Percentiles rank a stretch among this genome's conserved stretches.
These are phyloP conservation scores for Albula glossodonta DNA, from an alignment of 2,113 vertebrate genomes.

Conservation along the genomic window DNA sequence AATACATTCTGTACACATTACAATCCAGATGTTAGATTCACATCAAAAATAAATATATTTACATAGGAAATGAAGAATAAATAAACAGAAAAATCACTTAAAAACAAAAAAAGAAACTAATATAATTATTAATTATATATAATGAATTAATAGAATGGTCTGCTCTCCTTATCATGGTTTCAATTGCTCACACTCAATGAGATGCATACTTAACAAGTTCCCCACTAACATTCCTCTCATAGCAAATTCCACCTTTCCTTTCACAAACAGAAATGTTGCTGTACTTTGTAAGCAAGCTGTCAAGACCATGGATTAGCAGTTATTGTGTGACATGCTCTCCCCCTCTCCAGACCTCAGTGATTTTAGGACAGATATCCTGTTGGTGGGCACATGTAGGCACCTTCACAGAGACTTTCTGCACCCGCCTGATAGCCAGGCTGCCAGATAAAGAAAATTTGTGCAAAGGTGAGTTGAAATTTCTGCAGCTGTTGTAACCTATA, in stretches of 20 bases:
- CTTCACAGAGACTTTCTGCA: neutral
- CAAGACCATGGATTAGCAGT: neutral
- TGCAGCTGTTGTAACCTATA: neutral
- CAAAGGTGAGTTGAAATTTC: neutral
- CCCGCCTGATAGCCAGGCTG: neutral
- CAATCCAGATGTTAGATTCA: conserved; percentile 82
- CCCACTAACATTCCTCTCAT: neutral
- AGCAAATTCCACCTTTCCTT: neutral
- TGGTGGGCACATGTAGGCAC: neutral
- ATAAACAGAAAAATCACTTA: conserved; percentile 76
- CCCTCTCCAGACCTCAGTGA: neutral
- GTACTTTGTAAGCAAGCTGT: conserved; percentile 1
- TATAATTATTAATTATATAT: conserved; percentile 22
- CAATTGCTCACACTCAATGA: neutral
- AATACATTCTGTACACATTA: conserved; percentile 84
- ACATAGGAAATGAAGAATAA: conserved; percentile 80
- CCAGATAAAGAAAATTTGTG: no score
- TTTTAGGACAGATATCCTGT: neutral
- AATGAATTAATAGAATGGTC: conserved; percentile 4
- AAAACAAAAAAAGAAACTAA: conserved; percentile 66
- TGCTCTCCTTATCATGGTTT: conserved; percentile 74
- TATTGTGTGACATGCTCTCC: neutral
- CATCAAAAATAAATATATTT: conserved; percentile 89
- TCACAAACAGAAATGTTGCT: neutral
- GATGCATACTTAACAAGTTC: neutral